Evolutionary conservation across 2,113 vertebrate genomes (phyloP), one percentile per base, ranked within the genome.

Genomic region (Cyanoderma ruficeps): DNA sequence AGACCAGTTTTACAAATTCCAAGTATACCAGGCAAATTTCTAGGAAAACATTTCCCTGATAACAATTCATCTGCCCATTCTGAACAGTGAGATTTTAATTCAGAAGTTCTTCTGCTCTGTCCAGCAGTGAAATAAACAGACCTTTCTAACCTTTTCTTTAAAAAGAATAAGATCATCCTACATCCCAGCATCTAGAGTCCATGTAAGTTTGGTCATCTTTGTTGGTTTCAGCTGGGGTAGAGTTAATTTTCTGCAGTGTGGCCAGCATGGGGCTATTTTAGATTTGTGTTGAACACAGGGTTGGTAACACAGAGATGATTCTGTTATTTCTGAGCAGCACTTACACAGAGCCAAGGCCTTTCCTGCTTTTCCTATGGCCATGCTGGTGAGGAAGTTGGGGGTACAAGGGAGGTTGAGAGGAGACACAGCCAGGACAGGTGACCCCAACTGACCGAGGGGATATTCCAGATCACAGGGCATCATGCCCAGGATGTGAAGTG

Each of bases 381-480:
- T 1, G 3, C 7, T 52, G 27, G 11, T 0, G 4, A 52, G 53
- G 22, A 59, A 2, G 3, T 9, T 37, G 22, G 5, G 6, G 7
- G 4, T 52, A 5, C 27, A 22, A 0, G 14, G 17, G 37, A 52
- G 33, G 5, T 0, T 52, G 11, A 4, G 17, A 59, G 3, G 6
- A 27, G 17, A 33, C 17, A 59, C 11, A 77, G 22, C 18, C 33
- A 19, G 63, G 22, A 37, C 33, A 77, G 11, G 33, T 46, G 21
- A 46, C 39, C 9, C 18, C 1, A 27, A 1, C 1, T 37, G 22
- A 68, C 37, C 33, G 37, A 23, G 4, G 14, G 6, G 9, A 37
- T 37, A 37, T 37, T 68, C 17, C 63, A 77, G 17, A 37, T 3
- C 11, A 1, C 8, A 4, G 2, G 7, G 6, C 25, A 44, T 52